Conservation (phyloP, 2,797 vertebrate species). For the Philypnodon macrostomus region DNA sequence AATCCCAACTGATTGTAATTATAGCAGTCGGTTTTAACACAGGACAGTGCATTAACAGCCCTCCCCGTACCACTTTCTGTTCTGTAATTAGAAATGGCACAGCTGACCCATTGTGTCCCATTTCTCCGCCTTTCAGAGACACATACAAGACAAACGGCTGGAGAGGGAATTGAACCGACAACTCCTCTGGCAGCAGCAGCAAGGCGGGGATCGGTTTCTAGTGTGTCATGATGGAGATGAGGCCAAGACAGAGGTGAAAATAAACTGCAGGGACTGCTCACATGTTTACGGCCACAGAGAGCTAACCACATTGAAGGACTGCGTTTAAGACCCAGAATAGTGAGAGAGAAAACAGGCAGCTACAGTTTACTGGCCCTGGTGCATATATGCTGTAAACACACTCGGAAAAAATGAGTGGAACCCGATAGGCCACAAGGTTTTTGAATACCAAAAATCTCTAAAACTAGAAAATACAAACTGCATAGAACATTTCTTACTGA, state of each 20-base stretch:
- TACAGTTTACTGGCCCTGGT: constrained; percentile 11
- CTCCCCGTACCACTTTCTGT: constrained; percentile 35
- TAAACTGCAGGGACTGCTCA: constrained; percentile 42
- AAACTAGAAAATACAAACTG: constrained; percentile 12
- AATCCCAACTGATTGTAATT: constrained; percentile 68
- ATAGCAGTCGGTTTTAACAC: constrained; percentile 55
- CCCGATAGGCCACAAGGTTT: not conserved
- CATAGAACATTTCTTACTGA: constrained; percentile 15
- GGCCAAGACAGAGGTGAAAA: constrained; percentile 47
- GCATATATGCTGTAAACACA: constrained; percentile 17
- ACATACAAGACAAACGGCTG: constrained; percentile 46
- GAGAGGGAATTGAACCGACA: constrained; percentile 53
- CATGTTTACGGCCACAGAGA: constrained; percentile 40
- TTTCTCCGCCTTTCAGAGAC: constrained; percentile 33
- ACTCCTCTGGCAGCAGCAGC: constrained; percentile 41
- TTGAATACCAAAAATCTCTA: constrained; percentile 6
- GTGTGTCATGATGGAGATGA: constrained; percentile 39
- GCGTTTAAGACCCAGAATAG: constrained; percentile 59
- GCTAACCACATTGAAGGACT: constrained; percentile 47
- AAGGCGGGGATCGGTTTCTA: constrained; percentile 32
- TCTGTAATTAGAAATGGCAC: constrained; percentile 68
- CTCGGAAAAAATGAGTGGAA: constrained; percentile 1
- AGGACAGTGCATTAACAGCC: constrained; percentile 40
- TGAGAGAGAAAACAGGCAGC: constrained; percentile 34
- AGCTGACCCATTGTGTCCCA: constrained; percentile 48